phyloP scores from a whole-genome alignment of 2,888 invertebrate species.

The Hipparchia sbordonii region DNA sequence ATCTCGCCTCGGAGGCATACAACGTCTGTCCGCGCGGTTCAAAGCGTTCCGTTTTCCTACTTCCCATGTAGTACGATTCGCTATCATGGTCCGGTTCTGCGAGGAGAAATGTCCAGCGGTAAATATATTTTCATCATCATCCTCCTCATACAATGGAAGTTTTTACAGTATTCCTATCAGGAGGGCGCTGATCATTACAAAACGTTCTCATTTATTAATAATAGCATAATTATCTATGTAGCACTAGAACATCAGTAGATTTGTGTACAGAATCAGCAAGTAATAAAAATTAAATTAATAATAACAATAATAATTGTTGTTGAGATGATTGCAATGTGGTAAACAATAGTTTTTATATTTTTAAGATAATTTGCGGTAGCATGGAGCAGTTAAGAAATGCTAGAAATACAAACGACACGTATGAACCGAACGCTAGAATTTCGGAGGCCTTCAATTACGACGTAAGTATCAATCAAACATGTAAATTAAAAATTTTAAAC shows the following conservation, averaged over 20 bases:
- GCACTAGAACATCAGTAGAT: too few relatives aligned
- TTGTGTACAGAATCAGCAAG: too few relatives aligned
- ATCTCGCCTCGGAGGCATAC: constrained; percentile 57
- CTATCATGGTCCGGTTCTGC: constrained; percentile 92
- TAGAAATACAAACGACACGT: constrained; percentile 58
- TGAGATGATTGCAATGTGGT: background rate
- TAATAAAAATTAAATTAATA: too few relatives aligned
- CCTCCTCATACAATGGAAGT: too few relatives aligned
- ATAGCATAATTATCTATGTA: too few relatives aligned
- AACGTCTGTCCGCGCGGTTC: constrained; percentile 85
- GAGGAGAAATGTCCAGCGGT: constrained; percentile 86
- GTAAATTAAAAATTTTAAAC: background rate
- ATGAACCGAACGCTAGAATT: constrained; percentile 46
- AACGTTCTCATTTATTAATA: too few relatives aligned
- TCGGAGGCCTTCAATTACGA: constrained; percentile 50
- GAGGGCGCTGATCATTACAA: too few relatives aligned
- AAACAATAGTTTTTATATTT: background rate
- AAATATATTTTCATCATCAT: constrained; percentile 25
- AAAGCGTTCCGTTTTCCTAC: constrained; percentile 94
- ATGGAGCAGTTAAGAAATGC: constrained; percentile 50
- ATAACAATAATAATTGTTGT: too few relatives aligned
- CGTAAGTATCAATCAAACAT: constrained; percentile 13
- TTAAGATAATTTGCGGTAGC: constrained; percentile 54
- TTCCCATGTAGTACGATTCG: constrained; percentile 91
- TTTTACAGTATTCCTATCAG: too few relatives aligned